Evolutionary conservation across 1,140 invertebrate species (phyloP), one percentile per base, ranked within the genome.

Genomic region (Chironomus striatipennis): DNA sequence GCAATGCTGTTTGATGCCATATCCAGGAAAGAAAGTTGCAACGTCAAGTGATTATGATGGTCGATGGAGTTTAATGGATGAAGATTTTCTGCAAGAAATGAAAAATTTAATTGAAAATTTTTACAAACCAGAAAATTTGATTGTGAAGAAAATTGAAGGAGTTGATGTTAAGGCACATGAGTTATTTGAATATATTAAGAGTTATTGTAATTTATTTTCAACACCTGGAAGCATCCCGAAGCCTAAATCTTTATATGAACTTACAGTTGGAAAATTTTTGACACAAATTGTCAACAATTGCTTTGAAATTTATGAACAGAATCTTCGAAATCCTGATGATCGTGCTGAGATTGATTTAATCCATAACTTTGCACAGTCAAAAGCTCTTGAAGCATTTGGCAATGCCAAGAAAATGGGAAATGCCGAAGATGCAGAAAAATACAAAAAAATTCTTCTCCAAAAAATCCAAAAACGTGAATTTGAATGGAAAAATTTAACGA

Each of bases 11-110:
- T 18, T 70, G 6, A 20, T 70, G 20, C 65, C 65, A 20, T 70
- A 18, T 70, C 65, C 65, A 70, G 65, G 65, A 7, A 70, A 18
- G 10, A 20, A 18, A 21, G 65, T 70, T 9, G 65, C 17, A 20
- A 57, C 42, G 43, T 74, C 73, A 74, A 74, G 77, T 74, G 77
- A 79, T 77, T 77, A 78, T 76, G 78, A 78, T 79, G 78, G 79
- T 79, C 77, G 80, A 78, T 79, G 77, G 79, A 79, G 43, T 70
- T 15, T 8, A 70, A 70, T 70, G 65, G 20, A 70, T 20, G 65
- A 70, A 21, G 65, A 70, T 8, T 70, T 70, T 70, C 6, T 20
- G 8, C 20, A 20, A 0, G 65, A 70, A 21, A 17, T 70, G n/a
- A 9, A 18, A 7, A 18, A 7, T n/a, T 18, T 70, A 7, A 21